Conservation (phyloP, 2,113 vertebrate genomes). For the Tenrec ecaudatus region DNA sequence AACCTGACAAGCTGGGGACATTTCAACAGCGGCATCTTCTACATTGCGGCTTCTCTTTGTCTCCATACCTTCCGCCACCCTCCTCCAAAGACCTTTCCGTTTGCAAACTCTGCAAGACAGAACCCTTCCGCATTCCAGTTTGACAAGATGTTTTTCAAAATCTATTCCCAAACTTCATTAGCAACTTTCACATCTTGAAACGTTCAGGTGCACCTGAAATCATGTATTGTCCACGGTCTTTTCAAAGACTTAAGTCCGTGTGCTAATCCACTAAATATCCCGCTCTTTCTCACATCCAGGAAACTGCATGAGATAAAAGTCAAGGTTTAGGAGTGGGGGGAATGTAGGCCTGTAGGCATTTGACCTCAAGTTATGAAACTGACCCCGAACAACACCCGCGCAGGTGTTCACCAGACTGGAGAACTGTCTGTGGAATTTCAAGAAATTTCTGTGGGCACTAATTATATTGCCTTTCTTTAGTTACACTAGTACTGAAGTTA, state of each 20-base stretch:
- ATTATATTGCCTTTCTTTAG: too few relatives aligned
- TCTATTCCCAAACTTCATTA: not conserved
- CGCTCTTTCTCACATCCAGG: constrained; percentile 3
- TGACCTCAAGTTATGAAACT: constrained; percentile 20
- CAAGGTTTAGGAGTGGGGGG: not conserved
- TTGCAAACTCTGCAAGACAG: not conserved
- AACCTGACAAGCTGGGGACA: not conserved
- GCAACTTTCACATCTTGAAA: constrained; percentile 33
- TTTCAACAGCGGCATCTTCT: not conserved
- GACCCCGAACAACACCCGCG: not conserved
- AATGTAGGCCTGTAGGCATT: not conserved
- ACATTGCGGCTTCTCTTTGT: too few relatives aligned
- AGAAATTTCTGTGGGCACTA: too few relatives aligned
- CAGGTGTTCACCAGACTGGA: too few relatives aligned
- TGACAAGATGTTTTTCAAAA: not conserved
- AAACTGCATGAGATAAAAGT: constrained; percentile 23
- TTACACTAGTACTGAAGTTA: not conserved
- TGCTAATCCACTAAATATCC: not conserved
- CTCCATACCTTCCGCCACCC: too few relatives aligned
- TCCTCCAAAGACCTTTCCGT: not conserved
- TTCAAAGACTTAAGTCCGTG: not conserved
- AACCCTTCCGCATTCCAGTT: not conserved
- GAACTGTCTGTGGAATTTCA: not conserved
- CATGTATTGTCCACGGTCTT: not conserved
- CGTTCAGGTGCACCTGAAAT: constrained; percentile 30